Base-by-base conservation (phyloP, 1,140 invertebrate genomes). In the Cotesia chilonis region DNA sequence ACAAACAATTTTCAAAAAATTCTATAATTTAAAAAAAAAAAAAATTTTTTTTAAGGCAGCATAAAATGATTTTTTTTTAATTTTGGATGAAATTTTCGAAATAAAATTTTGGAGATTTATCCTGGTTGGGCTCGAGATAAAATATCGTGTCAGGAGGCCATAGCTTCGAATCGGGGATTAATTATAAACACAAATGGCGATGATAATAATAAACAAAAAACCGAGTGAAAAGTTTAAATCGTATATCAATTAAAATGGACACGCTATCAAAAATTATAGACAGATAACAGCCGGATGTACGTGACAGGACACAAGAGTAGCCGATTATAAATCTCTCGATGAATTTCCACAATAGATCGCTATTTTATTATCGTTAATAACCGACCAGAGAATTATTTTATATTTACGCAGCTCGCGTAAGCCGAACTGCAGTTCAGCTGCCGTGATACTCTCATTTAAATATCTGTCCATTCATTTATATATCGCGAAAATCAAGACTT, bases 351-450 rank as follows among this genome's bases (percentile, higher is more conserved):
- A 36, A 68, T 68, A 36, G 35, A 68, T 68, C 51, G 52, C 7
- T 55, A 66, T 66, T 66, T 66, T 66, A 66, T 68, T 68, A 68
- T 68, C 66, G 66, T 37, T 65, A 51, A 65, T 51, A 65, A 68
- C 52, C 66, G 54, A 7, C 17, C 14, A 28, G 51, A 55, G 54
- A 68, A 54, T 68, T 68, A 68, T 68, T 68, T 68, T 12, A 36
- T 55, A 68, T 68, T 55, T 68, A 65, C 52, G 41, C 12, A 64
- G 3, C 4, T 14, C 1, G 17, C 54, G 54, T 55, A 14, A 55
- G 17, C 54, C 28, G 1, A 28, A 10, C 41, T 47, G 6, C 10
- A 6, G 10, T 47, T 47, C 41, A 47, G 4, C 41, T 47, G 41
- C 41, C 10, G 41, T 5, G 41, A 6, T 47, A 47, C 10, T 9